phyloP scores from a whole-genome alignment of 2,888 invertebrate species.

The Cyaniris semiargus region DNA sequence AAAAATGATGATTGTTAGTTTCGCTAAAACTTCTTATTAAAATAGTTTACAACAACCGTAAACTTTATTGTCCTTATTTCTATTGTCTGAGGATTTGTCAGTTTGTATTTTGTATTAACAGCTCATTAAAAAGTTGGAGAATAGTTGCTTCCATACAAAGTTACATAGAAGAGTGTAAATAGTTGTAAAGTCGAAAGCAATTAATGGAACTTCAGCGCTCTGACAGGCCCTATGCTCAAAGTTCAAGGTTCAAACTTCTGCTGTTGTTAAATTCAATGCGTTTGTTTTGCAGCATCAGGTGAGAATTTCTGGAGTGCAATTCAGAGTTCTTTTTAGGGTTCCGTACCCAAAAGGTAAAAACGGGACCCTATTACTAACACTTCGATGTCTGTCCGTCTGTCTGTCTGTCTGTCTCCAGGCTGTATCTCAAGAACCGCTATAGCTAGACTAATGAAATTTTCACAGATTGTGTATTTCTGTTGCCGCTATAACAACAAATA shows the following conservation, averaged over 20 bases:
- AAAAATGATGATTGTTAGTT: not conserved
- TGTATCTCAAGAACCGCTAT: too few relatives aligned
- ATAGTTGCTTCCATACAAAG: conserved; percentile 26
- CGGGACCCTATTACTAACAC: too few relatives aligned
- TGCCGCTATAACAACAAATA: too few relatives aligned
- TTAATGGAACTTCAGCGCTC: not conserved
- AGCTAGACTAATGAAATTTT: too few relatives aligned
- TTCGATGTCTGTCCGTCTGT: too few relatives aligned
- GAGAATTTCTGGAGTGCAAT: not conserved
- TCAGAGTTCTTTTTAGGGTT: not conserved
- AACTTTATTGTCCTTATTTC: conserved; percentile 4
- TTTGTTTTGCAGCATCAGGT: not conserved
- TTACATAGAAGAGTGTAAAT: conserved; percentile 20
- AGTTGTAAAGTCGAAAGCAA: conserved; percentile 21
- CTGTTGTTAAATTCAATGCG: not conserved
- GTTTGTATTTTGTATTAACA: conserved; percentile 5
- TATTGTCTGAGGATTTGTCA: conserved; percentile 1
- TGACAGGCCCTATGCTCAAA: not conserved
- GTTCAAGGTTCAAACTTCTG: conserved; percentile 9
- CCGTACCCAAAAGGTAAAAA: too few relatives aligned
- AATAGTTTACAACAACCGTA: not conserved
- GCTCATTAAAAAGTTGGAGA: conserved; percentile 25
- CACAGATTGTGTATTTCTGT: too few relatives aligned
- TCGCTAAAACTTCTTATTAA: not conserved
- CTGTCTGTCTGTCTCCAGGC: too few relatives aligned